A percentile compares a stretch with the other conserved stretches of the same genome.
phyloP scores from a whole-genome alignment of 2,113 vertebrate genomes.

The Nerophis lumbriciformis region DNA sequence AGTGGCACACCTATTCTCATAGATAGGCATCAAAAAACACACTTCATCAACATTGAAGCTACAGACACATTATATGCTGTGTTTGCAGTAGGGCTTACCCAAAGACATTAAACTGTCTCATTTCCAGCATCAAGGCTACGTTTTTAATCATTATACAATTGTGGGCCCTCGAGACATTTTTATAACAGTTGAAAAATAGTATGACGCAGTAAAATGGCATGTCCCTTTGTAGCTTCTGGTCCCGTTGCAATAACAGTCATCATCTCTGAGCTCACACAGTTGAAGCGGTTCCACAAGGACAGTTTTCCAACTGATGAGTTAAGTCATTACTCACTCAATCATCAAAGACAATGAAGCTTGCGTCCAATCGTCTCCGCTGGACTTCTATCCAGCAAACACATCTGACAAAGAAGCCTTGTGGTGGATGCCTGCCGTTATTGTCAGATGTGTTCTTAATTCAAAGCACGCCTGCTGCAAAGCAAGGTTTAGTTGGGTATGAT shows the following conservation, averaged over 20 bases:
- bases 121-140: too few species aligned
- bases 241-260: constrained; percentile 4
- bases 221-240: constrained; percentile 4
- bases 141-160: too few species aligned
- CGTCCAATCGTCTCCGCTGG: constrained; percentile 25
- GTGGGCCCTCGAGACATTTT: not conserved
- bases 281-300: constrained; percentile 4
- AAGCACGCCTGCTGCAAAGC: constrained; percentile 36
- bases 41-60: too few species aligned
- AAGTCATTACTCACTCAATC: constrained; percentile 27
- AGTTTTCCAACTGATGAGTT: constrained; percentile 16
- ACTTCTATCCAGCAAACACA: constrained; percentile 37
- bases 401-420: constrained; percentile 16
- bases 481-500: constrained; percentile 3
- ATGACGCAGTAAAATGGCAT: constrained; percentile 7
- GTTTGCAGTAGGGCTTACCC: too few species aligned
- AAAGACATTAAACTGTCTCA: too few species aligned
- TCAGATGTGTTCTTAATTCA: constrained; percentile 44
- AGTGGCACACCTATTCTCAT: too few species aligned
- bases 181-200: not conserved
- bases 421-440: constrained; percentile 41
- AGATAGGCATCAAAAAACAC: too few species aligned
- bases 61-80: too few species aligned
- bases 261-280: constrained; percentile 3
- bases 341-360: constrained; percentile 28